phyloP scores from a whole-genome alignment of 2,888 invertebrate species.

The Dichetophora obliterata region DNA sequence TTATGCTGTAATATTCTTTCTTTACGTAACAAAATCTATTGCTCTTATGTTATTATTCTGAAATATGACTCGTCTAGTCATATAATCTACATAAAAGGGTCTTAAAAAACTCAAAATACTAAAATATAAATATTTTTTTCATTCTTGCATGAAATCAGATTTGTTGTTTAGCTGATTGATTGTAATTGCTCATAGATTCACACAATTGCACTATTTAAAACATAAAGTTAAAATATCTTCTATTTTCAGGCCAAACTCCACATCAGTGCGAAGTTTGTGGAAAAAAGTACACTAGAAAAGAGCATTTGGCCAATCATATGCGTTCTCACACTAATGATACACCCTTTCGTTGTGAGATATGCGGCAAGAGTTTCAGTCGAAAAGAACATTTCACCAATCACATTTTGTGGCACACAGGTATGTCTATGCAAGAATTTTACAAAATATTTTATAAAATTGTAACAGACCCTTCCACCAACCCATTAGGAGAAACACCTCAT shows the following conservation, averaged over 20 bases:
- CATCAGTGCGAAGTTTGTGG: constrained; percentile 90
- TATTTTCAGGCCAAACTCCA: constrained; percentile 80
- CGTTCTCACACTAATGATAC: constrained; percentile 90
- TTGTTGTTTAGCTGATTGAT: too few species aligned
- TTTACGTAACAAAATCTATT: too few species aligned
- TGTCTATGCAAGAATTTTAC: constrained; percentile 10
- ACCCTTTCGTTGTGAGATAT: constrained; percentile 88
- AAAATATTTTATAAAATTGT: constrained; percentile 31
- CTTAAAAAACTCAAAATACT: too few species aligned
- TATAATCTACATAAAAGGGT: too few species aligned
- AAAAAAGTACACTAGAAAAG: constrained; percentile 90
- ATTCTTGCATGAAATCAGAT: too few species aligned
- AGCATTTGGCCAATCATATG: constrained; percentile 90
- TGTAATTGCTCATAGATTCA: too few species aligned
- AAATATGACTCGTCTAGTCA: too few species aligned
- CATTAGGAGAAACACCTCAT: constrained; percentile 82
- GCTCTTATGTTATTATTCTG: too few species aligned
- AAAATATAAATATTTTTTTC: too few species aligned
- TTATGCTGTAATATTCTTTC: too few species aligned
- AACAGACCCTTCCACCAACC: constrained; percentile 33
- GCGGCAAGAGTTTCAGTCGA: constrained; percentile 88
- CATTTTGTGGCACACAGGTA: constrained; percentile 90
- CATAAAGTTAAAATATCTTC: background rate
- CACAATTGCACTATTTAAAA: too few species aligned
- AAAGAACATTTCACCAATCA: constrained; percentile 93